Conservation (phyloP, 2,888 invertebrate species). For the Tridacna gigas region DNA sequence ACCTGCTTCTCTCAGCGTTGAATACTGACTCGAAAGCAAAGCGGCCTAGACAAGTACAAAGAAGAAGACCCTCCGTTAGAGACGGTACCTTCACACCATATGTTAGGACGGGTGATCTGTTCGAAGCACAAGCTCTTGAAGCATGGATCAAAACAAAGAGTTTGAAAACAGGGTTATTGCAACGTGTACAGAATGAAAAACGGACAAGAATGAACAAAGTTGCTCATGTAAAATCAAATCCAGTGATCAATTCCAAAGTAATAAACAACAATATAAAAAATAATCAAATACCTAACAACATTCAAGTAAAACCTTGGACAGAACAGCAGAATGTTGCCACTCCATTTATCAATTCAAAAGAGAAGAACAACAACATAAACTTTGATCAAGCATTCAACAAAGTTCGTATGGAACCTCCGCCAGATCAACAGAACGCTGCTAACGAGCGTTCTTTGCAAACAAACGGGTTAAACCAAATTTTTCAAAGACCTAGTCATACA, state of each 20-base stretch:
- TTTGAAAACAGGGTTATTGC: not conserved
- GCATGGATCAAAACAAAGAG: constrained; percentile 20
- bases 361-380: no score
- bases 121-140: constrained; percentile 7
- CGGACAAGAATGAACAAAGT: not conserved
- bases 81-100: constrained; percentile 1
- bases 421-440: no score
- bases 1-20: not conserved
- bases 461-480: not conserved
- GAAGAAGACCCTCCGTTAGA: not conserved
- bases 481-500: not conserved
- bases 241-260: no score
- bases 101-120: not conserved
- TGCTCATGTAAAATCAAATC: no score
- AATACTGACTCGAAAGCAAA: not conserved
- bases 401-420: no score
- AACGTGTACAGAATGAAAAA: constrained; percentile 15
- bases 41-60: not conserved
- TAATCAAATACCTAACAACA: no score
- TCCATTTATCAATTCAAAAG: no score
- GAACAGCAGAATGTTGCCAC: no score
- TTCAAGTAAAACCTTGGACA: no score
- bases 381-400: no score
- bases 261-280: no score
- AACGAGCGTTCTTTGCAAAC: not conserved